A percentile compares a stretch with the other conserved stretches of the same genome.
These are phyloP conservation scores for Eulemur mongoz DNA, from an alignment of 2,797 vertebrate species.

Conservation along the genomic window DNA sequence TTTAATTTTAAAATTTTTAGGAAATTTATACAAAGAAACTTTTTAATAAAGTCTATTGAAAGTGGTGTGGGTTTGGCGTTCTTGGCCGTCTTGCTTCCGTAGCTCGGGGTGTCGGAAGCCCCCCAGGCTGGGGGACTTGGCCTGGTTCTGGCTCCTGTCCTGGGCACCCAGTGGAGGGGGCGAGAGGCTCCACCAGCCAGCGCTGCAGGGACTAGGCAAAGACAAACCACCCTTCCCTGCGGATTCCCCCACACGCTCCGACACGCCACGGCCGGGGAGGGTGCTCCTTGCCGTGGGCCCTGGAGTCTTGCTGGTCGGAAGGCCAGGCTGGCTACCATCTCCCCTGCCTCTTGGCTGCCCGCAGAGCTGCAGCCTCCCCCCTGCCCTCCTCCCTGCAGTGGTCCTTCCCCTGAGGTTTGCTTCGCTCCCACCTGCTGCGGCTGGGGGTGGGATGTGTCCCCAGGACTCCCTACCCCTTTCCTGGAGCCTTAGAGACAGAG, in stretches of 20 bases:
- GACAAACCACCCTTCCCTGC: not conserved
- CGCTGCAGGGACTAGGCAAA: accelerated
- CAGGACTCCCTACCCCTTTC: not conserved
- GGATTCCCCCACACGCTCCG: accelerated
- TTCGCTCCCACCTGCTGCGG: accelerated
- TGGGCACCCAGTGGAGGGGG: not conserved
- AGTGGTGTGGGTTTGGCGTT: slow-evolving; percentile 66
- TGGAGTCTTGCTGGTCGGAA: not conserved
- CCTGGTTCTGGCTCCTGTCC: accelerated
- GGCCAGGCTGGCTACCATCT: not conserved
- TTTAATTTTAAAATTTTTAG: slow-evolving; percentile 84
- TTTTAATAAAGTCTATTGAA: slow-evolving; percentile 88
- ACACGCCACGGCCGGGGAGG: accelerated
- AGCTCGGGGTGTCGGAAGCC: not conserved
- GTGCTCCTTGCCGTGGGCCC: not conserved
- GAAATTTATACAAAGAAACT: slow-evolving; percentile 88
- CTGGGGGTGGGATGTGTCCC: not conserved
- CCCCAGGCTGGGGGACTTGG: accelerated
- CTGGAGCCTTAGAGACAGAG: not conserved
- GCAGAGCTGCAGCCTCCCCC: not conserved
- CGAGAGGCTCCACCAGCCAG: accelerated
- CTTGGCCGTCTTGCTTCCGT: slow-evolving; percentile 1
- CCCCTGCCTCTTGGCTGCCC: no score
- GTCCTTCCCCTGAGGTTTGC: accelerated
- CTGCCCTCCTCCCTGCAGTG: no score